Evolutionary conservation across 2,888 invertebrate genomes (phyloP), one percentile per base, ranked within the genome.

Genomic region (Tethea ocularis): DNA sequence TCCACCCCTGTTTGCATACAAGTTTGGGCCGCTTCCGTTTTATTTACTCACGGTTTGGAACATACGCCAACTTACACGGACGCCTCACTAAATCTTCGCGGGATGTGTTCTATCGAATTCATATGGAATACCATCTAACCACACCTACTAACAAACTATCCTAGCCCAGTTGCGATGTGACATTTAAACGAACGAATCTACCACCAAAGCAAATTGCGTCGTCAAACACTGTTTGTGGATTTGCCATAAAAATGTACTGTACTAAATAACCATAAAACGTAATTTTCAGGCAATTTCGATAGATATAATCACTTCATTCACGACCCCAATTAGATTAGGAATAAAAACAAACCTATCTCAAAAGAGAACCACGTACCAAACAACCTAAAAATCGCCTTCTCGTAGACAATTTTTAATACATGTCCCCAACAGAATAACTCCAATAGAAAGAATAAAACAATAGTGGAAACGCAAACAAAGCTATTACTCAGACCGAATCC

Each of bases 1-100:
- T 71, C 78, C 78, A 67, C 72, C 77, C 74, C 74, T 84, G 88
- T 91, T 90, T 87, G 86, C 86, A 72, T 73, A 75, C 75, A 80
- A 84, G 83, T 84, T 86, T 77, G 78, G 75, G 70, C 65, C 71
- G 75, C 74, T 74, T 69, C 77, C 71, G 77, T 75, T 81, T 79
- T 83, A 82, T 84, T 87, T 84, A 72, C 80, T 62, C 75, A 71
- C 70, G 69, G 80, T 74, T 74, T 64, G 76, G 71, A 66, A 69
- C 69, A 65, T 62, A 68, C 68, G 72, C 75, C 69, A 78, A 82
- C 77, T 79, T 77, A 59, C 67, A 63, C 74, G 68, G 66, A 57
- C 58, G 64, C 66, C 68, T 62, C 69, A 58, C 67, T 77, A 77
- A 78, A 74, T 77, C 69, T 65, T 63, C 62, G 60, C 36, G 51